Evolutionary conservation across 1,140 invertebrate genomes (phyloP), one percentile per base, ranked within the genome.

Genomic region (Cyrtorhinus lividipennis): DNA sequence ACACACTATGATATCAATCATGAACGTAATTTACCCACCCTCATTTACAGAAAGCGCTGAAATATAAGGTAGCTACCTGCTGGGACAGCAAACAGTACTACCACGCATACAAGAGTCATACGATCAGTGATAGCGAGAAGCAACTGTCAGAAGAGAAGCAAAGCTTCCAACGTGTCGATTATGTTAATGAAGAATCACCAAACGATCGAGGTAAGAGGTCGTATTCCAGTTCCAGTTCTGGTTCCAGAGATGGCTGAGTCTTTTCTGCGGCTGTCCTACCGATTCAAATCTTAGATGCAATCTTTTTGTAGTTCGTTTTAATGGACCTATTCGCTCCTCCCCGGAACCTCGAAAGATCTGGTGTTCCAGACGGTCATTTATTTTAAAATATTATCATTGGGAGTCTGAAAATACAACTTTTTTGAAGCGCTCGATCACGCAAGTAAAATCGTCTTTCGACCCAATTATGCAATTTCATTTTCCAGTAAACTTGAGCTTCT

Each of bases 81-180:
- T 80, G 85, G 63, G 94, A 98, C 76, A 95, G 92, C 69, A 93
- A 94, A 73, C 83, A 89, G 20, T 94, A 94, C 73, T 95, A 88
- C 70, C 81, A 86, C 65, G 79, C 81, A 60, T 82, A 82, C 69
- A 71, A 77, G 48, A 72, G 77, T 24, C 73, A 78, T 59, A 75
- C 72, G 38, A 77, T 85, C 69, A 77, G 82, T 26, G 81, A 81
- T 62, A 70, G 76, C n/a, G 79, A 80, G 65, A 72, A 71, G 30
- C 76, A 53, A 1, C 25, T 44, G 13, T 22, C 62, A 13, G 59
- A 61, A 53, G 57, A 38, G 22, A 24, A 61, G 18, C 58, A 24
- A 12, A 38, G 15, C 15, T 38, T 74, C 57, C 74, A 78, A 24
- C 73, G 65, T 5, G 5, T 23, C 12, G 22, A 18, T 13, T 26